Evolutionary conservation across 2,888 invertebrate genomes (phyloP).

Genomic region (Nipponacmea schrenckii): DNA sequence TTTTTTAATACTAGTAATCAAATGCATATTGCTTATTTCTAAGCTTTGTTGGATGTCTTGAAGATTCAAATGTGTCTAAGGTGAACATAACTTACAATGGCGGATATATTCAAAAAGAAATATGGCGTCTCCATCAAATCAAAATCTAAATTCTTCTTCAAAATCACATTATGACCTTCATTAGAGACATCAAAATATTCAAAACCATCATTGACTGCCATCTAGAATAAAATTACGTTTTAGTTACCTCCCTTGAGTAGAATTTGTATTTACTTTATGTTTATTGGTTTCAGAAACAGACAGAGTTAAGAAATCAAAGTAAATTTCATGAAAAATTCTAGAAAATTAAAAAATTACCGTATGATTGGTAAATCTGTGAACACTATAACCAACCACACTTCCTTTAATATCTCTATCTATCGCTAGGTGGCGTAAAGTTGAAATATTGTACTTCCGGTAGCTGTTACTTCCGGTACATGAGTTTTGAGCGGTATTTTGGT

Average conservation of each 20-base stretch:
- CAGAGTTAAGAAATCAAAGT: no score
- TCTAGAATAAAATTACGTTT: slow-evolving; percentile 24
- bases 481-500: slow-evolving; percentile 15
- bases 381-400: slow-evolving; percentile 18
- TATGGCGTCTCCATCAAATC: slow-evolving; percentile 36
- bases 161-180: slow-evolving; percentile 25
- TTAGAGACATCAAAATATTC: slow-evolving; percentile 35
- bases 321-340: not conserved
- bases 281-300: no score
- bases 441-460: slow-evolving; percentile 27
- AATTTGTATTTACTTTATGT: no score
- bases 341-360: not conserved
- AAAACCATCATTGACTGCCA: slow-evolving; percentile 31
- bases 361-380: slow-evolving; percentile 20
- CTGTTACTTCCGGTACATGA: slow-evolving; percentile 30
- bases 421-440: slow-evolving; percentile 27
- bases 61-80: no score
- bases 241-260: no score
- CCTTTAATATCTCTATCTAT: slow-evolving; percentile 30
- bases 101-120: slow-evolving; percentile 46
- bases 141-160: slow-evolving; percentile 36
- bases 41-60: no score
- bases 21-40: no score
- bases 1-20: no score
- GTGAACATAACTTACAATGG: slow-evolving; percentile 34